Evolutionary conservation across 1,140 invertebrate species (phyloP).

Genomic region (Thalassaphorura encarpata): DNA sequence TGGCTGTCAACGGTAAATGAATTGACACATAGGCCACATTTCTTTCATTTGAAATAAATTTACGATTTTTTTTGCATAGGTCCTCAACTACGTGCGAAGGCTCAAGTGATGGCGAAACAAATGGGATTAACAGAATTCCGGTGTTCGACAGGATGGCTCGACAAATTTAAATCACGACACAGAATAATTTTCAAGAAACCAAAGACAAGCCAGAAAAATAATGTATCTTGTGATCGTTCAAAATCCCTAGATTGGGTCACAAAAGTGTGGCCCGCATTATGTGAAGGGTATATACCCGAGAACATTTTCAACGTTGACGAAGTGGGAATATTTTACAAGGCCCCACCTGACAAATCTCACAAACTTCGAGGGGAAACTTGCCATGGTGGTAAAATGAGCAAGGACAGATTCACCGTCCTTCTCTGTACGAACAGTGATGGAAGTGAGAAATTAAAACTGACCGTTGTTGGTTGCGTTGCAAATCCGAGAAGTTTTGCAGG

Average conservation of each 20-base stretch:
- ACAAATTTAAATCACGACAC: not conserved
- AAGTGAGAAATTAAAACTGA: conserved; percentile 31
- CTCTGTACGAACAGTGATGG: conserved; percentile 34
- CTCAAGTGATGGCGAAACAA: not conserved
- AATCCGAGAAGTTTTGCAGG: conserved; percentile 3
- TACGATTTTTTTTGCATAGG: not conserved
- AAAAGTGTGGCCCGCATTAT: not conserved
- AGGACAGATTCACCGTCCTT: conserved; percentile 34
- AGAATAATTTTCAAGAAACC: not conserved
- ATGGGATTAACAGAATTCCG: not conserved
- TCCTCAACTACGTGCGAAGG: not conserved
- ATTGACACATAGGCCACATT: not conserved
- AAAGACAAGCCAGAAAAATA: not conserved
- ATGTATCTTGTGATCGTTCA: not conserved
- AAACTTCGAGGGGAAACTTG: not conserved
- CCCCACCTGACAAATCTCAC: not conserved
- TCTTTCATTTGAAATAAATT: not conserved
- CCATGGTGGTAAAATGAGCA: conserved; percentile 31
- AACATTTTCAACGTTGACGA: conserved; percentile 13
- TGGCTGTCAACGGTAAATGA: not conserved
- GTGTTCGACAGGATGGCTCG: not conserved
- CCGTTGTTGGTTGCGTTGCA: not conserved
- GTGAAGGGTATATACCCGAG: not conserved
- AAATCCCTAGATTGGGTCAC: conserved; percentile 1
- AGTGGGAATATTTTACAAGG: conserved; percentile 11